Base-by-base conservation (phyloP, 2,797 vertebrate species). In the Rhinoraja longicauda region DNA sequence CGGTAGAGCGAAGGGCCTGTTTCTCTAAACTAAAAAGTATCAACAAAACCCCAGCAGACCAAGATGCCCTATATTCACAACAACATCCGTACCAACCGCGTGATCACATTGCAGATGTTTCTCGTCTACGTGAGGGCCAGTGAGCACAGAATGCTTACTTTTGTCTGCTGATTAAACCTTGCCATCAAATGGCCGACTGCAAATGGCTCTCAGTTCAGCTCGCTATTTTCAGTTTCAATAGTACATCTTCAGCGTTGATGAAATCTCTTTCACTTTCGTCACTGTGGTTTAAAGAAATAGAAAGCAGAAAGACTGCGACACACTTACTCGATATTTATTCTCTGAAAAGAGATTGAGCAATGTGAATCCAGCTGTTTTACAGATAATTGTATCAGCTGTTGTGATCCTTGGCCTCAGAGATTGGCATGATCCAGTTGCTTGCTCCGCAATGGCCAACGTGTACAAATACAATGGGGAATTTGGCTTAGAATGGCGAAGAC, bases 131-230 rank as follows among this genome's bases (percentile, higher is more conserved):
- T n/a, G 9, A 10, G 62, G 59, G 17, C 64, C 62, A 67, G 67
- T 67, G 59, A 67, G n/a, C 53, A n/a, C 6, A 88, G 59, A 67
- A 67, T 88, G 59, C n/a, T 7, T 67, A 15, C 62, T 88, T 36
- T 36, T 21, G n/a, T 86, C 62, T n/a, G 17, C 17, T 32, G 84
- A 36, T 62, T 88, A n/a, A 64, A 88, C 32, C 59, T 67, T 36
- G 64, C 62, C 84, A 36, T 67, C 59, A 67, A 88, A 88, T 88
- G 84, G n/a, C 84, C n/a, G 17, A 24, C 36, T 88, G 84, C 67
- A 88, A 88, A 19, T 88, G 67, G 59, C 17, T 10, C 67, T 13
- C 36, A 36, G 59, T 10, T 59, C 59, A 88, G 59, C 32, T 21
- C 32, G 17, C 59, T n/a, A 67, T 36, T 88, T n/a, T 88, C n/a